phyloP scores from a whole-genome alignment of 2,113 vertebrate species.

The western clawed frog (Xenopus tropicalis) region UCB_Xtro_10.0 CM004443.2:165832501-165833000 shows the following conservation, averaged over 20 bases:
- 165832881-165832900: too few relatives aligned
- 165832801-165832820: not conserved
- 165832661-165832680: slow-evolving; percentile 50
- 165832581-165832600: slow-evolving; percentile 36
- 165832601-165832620: not conserved
- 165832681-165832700: slow-evolving; percentile 53
- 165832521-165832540: not conserved
- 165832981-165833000: too few relatives aligned
- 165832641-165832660: slow-evolving; percentile 52
- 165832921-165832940: too few relatives aligned
- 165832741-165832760: slow-evolving; percentile 54
- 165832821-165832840: not conserved
- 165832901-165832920: too few relatives aligned
- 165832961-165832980: too few relatives aligned
- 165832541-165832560: slow-evolving; percentile 44
- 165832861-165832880: too few relatives aligned
- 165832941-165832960: too few relatives aligned
- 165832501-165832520: not conserved
- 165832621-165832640: slow-evolving; percentile 44
- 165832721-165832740: not conserved
- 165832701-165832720: slow-evolving; percentile 53
- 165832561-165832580: slow-evolving; percentile 3
- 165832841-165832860: not conserved
- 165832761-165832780: not conserved
- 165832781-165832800: not conserved